A percentile compares a stretch with the other conserved stretches of the same genome.
phyloP scores from a whole-genome alignment of 2,113 vertebrate genomes.

The Anhinga rufa region DNA sequence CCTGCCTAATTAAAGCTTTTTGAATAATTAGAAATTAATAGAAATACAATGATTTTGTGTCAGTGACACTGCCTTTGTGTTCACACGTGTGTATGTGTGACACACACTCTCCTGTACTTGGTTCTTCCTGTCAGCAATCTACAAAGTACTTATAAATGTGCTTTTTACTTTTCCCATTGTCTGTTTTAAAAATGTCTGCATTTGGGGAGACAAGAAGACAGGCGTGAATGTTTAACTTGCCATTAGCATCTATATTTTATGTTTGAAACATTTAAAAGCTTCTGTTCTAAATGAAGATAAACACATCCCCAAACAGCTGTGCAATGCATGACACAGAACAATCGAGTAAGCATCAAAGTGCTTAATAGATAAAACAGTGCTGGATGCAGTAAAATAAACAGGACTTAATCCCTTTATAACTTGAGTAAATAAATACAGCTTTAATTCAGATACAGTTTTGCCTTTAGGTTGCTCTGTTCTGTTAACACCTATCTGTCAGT shows the following conservation, averaged over 20 bases:
- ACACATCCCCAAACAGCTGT: slow-evolving; percentile 55
- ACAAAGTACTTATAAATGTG: background rate
- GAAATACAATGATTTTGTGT: background rate
- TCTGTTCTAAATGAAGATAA: slow-evolving; percentile 71
- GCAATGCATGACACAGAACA: slow-evolving; percentile 62
- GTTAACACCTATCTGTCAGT: slow-evolving; percentile 76
- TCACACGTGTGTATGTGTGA: background rate
- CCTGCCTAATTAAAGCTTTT: background rate
- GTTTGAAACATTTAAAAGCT: slow-evolving; percentile 63
- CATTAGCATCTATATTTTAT: slow-evolving; percentile 52
- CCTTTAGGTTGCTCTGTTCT: slow-evolving; percentile 71
- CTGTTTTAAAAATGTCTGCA: slow-evolving; percentile 20
- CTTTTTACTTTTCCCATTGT: slow-evolving; percentile 21
- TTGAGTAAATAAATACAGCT: slow-evolving; percentile 79
- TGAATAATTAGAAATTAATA: background rate
- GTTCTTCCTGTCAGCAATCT: background rate
- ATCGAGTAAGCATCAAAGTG: slow-evolving; percentile 67
- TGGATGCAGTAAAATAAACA: slow-evolving; percentile 78
- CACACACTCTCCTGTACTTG: background rate
- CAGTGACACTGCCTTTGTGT: background rate
- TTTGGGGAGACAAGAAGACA: slow-evolving; percentile 33
- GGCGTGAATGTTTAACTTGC: slow-evolving; percentile 14
- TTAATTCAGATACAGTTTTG: slow-evolving; percentile 76
- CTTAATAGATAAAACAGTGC: slow-evolving; percentile 71
- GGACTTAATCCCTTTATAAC: slow-evolving; percentile 77